Evolutionary conservation across 2,797 vertebrate genomes (phyloP).

Genomic region (Chelonia mydas): DNA sequence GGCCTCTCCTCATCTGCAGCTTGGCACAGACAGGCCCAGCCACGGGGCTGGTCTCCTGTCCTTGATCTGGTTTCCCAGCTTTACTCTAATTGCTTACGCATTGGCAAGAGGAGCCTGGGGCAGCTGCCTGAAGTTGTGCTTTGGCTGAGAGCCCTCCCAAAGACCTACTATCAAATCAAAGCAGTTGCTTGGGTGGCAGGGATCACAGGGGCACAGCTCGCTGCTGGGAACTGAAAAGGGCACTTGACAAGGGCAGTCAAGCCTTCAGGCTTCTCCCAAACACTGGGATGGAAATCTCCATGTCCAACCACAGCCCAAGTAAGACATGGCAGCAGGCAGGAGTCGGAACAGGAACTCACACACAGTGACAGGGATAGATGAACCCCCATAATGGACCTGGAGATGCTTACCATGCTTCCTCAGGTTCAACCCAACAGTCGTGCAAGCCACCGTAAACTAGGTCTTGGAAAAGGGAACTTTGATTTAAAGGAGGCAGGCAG

Average conservation of each 20-base stretch:
- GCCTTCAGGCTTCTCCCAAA: not conserved
- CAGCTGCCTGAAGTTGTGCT: not conserved
- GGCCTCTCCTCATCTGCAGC: not conserved
- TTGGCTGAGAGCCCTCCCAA: not conserved
- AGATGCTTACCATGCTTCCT: not conserved
- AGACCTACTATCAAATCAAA: not conserved
- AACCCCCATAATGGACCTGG: not conserved
- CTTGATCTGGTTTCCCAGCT: no score
- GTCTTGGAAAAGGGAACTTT: not conserved
- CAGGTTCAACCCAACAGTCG: not conserved
- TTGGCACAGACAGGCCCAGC: not conserved
- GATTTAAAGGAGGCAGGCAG: not conserved
- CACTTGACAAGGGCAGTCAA: not conserved
- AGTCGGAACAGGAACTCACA: not conserved
- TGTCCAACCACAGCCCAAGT: not conserved
- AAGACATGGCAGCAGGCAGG: not conserved
- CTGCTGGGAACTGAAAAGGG: not conserved
- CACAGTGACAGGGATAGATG: not conserved
- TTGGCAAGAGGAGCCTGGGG: not conserved
- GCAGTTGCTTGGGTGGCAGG: not conserved
- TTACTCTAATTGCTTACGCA: no score
- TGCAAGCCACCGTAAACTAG: not conserved
- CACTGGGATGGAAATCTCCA: not conserved
- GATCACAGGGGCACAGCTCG: not conserved
- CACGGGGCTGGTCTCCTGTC: not conserved